A percentile compares a stretch with the other conserved stretches of the same genome.
phyloP scores from a whole-genome alignment of 2,113 vertebrate genomes.

The Pardalotus punctatus region DNA sequence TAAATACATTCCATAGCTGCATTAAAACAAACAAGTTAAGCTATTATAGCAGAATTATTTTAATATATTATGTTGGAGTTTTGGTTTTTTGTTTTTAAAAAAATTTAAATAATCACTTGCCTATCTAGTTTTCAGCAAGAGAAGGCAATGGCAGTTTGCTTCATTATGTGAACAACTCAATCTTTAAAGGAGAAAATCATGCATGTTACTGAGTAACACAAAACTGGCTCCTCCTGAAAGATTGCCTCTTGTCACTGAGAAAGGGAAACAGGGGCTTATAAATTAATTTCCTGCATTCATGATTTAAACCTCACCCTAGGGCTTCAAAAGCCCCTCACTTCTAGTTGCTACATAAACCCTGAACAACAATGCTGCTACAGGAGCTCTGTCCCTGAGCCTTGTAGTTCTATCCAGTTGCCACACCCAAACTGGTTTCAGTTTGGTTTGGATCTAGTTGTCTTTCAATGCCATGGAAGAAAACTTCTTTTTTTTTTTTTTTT shows the following conservation, averaged over 20 bases:
- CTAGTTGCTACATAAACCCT: background rate
- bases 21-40: background rate
- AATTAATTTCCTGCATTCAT: background rate
- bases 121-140: background rate
- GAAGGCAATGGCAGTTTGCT: background rate
- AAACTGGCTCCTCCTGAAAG: background rate
- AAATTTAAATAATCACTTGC: background rate
- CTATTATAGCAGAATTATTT: background rate
- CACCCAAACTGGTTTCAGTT: background rate
- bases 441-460: background rate
- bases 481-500: background rate
- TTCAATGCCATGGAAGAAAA: background rate
- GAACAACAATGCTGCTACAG: background rate
- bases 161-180: background rate
- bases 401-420: background rate
- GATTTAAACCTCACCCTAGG: background rate
- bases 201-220: background rate
- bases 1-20: background rate
- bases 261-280: background rate
- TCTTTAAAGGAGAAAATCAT: background rate
- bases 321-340: background rate
- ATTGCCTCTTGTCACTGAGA: background rate
- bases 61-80: background rate
- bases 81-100: background rate
- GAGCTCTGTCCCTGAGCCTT: background rate